phyloP scores from a whole-genome alignment of 2,888 invertebrate species.

The Ischnus inquisitorius region DNA sequence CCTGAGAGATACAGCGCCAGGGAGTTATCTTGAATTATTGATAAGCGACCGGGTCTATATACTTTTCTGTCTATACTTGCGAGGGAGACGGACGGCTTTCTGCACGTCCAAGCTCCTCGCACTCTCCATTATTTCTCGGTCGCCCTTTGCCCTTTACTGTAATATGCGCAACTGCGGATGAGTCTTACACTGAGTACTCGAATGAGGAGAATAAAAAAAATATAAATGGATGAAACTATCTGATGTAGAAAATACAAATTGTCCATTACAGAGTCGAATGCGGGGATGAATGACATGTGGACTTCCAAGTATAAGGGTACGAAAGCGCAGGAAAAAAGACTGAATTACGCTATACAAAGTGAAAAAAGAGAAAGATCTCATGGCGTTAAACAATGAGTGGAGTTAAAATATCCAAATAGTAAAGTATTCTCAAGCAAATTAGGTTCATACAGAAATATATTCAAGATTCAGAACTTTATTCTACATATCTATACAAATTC shows the following conservation, averaged over 20 bases:
- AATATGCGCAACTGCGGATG: neutral
- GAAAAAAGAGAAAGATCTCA: neutral
- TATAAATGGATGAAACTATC: neutral
- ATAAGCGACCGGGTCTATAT: conserved; percentile 33
- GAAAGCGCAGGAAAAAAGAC: neutral
- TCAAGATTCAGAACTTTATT: no score
- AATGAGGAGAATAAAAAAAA: neutral
- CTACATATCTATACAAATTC: no score
- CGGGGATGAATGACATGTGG: neutral
- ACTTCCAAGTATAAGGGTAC: neutral
- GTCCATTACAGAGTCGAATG: neutral
- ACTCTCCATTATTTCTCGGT: conserved; percentile 32
- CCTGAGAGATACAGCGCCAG: conserved; percentile 52
- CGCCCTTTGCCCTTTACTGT: conserved; percentile 23
- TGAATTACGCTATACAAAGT: neutral
- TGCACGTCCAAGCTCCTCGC: conserved; percentile 31
- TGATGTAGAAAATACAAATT: conserved; percentile 5
- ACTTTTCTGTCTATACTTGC: conserved; percentile 42
- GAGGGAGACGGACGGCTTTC: conserved; percentile 21
- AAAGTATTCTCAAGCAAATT: neutral
- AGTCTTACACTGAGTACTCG: neutral
- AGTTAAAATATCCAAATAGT: neutral
- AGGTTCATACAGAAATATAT: no score
- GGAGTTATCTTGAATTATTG: conserved; percentile 65
- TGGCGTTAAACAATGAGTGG: neutral